A percentile compares a stretch with the other conserved stretches of the same genome.
Conservation (phyloP, 2,797 vertebrate genomes). For the Heliangelus exortis region DNA sequence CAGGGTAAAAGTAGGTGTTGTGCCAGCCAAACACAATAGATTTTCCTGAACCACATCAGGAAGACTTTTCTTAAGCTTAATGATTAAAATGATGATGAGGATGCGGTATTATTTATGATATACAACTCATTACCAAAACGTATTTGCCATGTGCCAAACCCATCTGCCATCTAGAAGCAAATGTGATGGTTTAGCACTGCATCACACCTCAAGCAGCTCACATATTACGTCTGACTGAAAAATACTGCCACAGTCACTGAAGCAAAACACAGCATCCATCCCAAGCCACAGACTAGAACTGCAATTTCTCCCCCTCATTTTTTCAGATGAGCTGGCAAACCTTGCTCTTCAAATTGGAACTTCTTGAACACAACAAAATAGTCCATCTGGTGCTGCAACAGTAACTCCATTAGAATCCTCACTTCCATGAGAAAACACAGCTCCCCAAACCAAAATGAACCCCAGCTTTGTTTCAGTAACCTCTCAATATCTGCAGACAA, state of each 20-base stretch:
- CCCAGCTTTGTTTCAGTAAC: not conserved
- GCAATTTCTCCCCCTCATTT: not conserved
- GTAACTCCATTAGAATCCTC: not conserved
- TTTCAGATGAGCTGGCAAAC: not conserved
- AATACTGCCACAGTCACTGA: not conserved
- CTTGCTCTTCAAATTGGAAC: not conserved
- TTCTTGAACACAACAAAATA: not conserved
- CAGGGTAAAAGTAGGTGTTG: not conserved
- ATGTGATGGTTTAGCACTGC: not conserved
- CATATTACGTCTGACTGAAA: not conserved
- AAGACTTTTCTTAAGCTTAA: not conserved
- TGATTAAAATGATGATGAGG: not conserved
- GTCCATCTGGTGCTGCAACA: not conserved
- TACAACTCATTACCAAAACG: not conserved
- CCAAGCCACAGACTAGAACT: not conserved
- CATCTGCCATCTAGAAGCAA: not conserved
- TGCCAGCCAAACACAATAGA: not conserved
- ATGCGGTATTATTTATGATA: not conserved
- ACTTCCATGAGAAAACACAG: not conserved
- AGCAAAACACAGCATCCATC: conserved; percentile 17
- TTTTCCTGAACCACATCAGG: not conserved
- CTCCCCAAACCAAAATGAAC: not conserved
- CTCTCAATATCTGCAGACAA: not conserved
- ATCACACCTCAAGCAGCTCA: not conserved
- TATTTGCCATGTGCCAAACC: not conserved